A percentile compares a stretch with the other conserved stretches of the same genome.
These are phyloP conservation scores for Platalea minor DNA, from an alignment of 2,797 vertebrate genomes.

Conservation along the genomic window DNA sequence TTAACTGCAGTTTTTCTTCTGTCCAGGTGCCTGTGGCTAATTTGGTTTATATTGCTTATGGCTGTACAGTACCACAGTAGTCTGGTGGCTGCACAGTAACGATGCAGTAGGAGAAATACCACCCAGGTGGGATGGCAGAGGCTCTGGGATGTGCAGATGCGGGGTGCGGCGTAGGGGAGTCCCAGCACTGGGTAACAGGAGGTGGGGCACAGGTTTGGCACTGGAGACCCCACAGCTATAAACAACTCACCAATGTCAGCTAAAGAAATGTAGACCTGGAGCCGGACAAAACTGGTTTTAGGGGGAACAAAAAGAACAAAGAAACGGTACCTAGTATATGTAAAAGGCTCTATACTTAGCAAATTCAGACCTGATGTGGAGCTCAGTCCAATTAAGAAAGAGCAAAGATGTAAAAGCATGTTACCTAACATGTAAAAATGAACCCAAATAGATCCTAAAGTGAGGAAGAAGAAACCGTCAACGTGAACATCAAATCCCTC, in stretches of 20 bases:
- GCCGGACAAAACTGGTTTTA: background rate
- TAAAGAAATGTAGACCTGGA: background rate
- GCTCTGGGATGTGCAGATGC: background rate
- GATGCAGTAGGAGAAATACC: background rate
- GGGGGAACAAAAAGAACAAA: background rate
- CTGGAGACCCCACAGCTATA: background rate
- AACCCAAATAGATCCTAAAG: background rate
- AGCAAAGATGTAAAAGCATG: background rate
- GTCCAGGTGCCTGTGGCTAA: background rate
- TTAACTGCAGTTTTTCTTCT: background rate
- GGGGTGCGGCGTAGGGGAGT: rapidly evolving
- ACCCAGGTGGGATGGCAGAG: background rate
- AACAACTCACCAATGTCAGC: background rate
- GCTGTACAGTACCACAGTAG: too few relatives aligned
- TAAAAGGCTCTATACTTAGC: background rate
- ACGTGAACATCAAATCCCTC: background rate
- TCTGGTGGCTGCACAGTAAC: background rate
- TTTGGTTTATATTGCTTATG: background rate
- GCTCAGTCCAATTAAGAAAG: background rate
- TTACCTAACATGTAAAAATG: background rate
- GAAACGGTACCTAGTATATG: background rate
- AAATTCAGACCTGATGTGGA: background rate
- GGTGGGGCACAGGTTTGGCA: background rate
- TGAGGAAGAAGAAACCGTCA: background rate
- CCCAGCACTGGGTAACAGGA: background rate